Evolutionary conservation across 2,888 invertebrate species (phyloP).

Genomic region (Cantharis rufa): DNA sequence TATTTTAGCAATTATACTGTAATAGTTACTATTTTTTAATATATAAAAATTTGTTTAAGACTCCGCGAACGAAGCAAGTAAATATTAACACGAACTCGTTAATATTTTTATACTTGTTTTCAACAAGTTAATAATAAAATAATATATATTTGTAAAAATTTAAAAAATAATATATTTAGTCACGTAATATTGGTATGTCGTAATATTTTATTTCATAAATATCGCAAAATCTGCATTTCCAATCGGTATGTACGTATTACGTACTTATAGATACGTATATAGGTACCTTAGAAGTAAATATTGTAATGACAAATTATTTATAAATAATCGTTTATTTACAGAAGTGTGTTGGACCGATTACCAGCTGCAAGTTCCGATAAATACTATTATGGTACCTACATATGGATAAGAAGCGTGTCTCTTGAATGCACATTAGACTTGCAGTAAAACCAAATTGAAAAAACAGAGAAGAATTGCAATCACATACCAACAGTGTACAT

Average conservation of each 20-base stretch:
- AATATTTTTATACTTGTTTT: too few species aligned
- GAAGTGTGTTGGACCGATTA: slow-evolving; percentile 1
- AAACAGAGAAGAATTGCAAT: slow-evolving; percentile 43
- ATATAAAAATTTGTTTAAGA: too few species aligned
- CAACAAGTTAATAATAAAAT: too few species aligned
- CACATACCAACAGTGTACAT: slow-evolving; percentile 47
- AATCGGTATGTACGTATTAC: neutral
- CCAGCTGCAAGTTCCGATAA: neutral
- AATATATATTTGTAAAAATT: too few species aligned
- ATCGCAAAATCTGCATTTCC: neutral
- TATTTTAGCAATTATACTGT: too few species aligned
- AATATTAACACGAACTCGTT: too few species aligned
- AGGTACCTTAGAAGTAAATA: too few species aligned
- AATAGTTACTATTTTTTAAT: too few species aligned
- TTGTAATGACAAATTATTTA: neutral
- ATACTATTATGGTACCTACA: slow-evolving; percentile 4
- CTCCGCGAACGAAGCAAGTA: too few species aligned
- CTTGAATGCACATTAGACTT: slow-evolving; percentile 41
- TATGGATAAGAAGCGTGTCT: slow-evolving; percentile 37
- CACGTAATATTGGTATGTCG: too few species aligned
- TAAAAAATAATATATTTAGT: too few species aligned
- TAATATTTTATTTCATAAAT: neutral
- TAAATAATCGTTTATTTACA: neutral
- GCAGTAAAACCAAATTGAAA: slow-evolving; percentile 33
- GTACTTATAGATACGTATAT: neutral